Base-by-base conservation (phyloP, 2,888 invertebrate genomes). In the Sisyra nigra region DNA sequence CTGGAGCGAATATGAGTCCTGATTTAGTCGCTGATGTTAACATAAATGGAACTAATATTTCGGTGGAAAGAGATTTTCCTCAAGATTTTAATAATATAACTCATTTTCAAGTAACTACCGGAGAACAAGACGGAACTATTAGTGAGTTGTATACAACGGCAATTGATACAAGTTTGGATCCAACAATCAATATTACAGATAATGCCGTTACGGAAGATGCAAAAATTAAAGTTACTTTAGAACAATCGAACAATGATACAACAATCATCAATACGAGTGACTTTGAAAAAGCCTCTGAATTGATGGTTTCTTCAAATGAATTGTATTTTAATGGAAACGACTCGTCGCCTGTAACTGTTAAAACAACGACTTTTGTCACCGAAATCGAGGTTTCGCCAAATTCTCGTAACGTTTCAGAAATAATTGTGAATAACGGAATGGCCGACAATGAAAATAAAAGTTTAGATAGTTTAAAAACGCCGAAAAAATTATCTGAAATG, bases 371-470 rank as follows among this genome's bases (percentile, higher is more conserved):
- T 30, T 58, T 69, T 54, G 69, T 82, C 29, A 82, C 80, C 33
- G 82, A 82, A 62, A 82, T 82, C 45, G 77, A 80, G 60, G 80
- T 81, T 0, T 61, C 72, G 2, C 71, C 74, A 11, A 64, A 66
- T 63, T 48, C 57, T 42, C 60, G 61, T 44, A 52, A 54, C 45
- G 58, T 59, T 31, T 58, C 61, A 44, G 61, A 61, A 47, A 57
- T 57, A 45, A 60, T 59, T 49, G 55, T 61, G 0, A 57, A 57
- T 46, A 59, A 56, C 47, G 59, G 57, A 44, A 57, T 58, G 46
- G 47, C 53, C 5, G 54, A 54, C 41, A 38, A 13, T 9, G 33
- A 33, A 33, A 33, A 33, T 6, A 4, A 33, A n/a, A 24, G 7
- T 24, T 24, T 24, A 24, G 42, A 42, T 14, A 34, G 1, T 1